A percentile compares a stretch with the other conserved stretches of the same genome.
These are phyloP conservation scores for Ernsta delagoae DNA, from an alignment of 2,888 invertebrate genomes.

Conservation along the genomic window DNA sequence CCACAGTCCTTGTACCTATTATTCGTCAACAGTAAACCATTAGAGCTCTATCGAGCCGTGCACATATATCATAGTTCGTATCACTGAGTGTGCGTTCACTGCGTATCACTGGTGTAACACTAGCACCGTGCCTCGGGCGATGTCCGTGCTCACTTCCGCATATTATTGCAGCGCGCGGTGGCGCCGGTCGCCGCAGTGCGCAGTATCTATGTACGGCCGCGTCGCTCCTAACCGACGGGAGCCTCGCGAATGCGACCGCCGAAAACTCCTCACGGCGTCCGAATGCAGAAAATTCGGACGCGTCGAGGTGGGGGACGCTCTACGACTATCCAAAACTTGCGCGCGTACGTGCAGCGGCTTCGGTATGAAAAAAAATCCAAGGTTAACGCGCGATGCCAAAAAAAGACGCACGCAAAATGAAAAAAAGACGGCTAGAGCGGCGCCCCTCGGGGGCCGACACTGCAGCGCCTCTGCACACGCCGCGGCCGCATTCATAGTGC, in stretches of 20 bases:
- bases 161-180: no score
- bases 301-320: constrained; percentile 81
- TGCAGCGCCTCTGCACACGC: constrained; percentile 73
- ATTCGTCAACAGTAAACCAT: constrained; percentile 71
- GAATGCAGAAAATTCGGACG: constrained; percentile 84
- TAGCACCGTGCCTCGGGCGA: constrained; percentile 58
- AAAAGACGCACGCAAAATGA: constrained; percentile 84
- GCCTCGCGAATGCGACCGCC: constrained; percentile 82
- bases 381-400: constrained; percentile 84
- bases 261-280: constrained; percentile 80
- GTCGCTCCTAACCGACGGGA: constrained; percentile 75
- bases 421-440: constrained; percentile 80
- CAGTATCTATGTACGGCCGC: no score
- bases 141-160: constrained; percentile 80
- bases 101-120: constrained; percentile 70
- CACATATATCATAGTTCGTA: constrained; percentile 80
- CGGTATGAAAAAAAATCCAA: constrained; percentile 82
- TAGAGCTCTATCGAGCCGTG: constrained; percentile 67
- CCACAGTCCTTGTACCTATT: constrained; percentile 73
- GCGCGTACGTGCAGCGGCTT: constrained; percentile 82
- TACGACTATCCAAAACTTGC: constrained; percentile 82
- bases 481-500: constrained; percentile 49
- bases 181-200: no score
- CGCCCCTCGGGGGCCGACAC: constrained; percentile 71
- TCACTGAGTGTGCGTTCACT: constrained; percentile 75